Percentiles rank a stretch among this genome's conserved stretches.
phyloP scores from a whole-genome alignment of 1,140 invertebrate species.

The Platorchestia sp. region DNA sequence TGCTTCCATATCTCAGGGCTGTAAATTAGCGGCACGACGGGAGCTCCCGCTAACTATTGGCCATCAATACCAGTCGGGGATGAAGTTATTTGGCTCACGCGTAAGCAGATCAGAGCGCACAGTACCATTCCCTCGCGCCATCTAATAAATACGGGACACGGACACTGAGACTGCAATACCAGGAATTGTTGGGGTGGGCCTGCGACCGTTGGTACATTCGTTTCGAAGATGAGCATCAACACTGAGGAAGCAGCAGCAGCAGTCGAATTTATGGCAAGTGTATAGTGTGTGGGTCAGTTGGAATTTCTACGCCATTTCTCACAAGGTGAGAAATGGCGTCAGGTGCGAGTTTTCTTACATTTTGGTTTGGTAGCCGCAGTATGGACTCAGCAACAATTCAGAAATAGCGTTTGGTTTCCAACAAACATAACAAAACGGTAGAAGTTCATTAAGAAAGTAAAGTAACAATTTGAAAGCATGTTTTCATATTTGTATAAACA shows the following conservation, averaged over 20 bases:
- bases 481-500: background rate
- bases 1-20: background rate
- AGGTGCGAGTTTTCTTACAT: background rate
- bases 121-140: background rate
- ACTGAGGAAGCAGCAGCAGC: background rate
- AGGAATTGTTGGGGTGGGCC: background rate
- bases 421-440: background rate
- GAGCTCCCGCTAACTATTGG: conserved; percentile 21
- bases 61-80: conserved; percentile 18
- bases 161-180: background rate
- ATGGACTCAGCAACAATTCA: background rate
- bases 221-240: background rate
- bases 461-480: background rate
- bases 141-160: background rate
- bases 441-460: background rate
- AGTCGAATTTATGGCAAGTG: background rate
- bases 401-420: background rate
- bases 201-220: background rate
- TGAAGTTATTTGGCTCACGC: background rate
- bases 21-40: conserved; percentile 22
- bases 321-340: background rate
- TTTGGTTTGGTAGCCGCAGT: background rate
- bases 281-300: background rate
- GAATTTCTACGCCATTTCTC: background rate
- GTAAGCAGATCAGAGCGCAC: conserved; percentile 2